Evolutionary conservation across 2,113 vertebrate species (phyloP).

Genomic region (Neolamprologus brichardi): DNA sequence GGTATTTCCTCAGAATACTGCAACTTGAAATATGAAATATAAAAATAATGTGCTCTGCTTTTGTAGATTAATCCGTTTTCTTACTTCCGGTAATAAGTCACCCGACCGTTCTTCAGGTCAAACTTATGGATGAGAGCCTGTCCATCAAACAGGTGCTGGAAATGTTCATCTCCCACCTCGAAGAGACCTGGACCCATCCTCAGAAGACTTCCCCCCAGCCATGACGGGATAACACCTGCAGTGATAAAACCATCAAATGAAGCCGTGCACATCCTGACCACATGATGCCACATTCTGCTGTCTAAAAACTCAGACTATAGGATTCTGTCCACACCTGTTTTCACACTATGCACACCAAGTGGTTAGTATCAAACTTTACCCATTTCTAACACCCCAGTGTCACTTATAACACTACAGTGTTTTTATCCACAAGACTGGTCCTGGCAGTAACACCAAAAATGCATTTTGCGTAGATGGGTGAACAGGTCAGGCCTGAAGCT

Average conservation of each 20-base stretch:
- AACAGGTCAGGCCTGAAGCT: background rate
- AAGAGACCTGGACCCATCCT: constrained; percentile 93
- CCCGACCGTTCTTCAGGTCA: constrained; percentile 87
- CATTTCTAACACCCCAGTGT: background rate
- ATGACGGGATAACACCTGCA: constrained; percentile 83
- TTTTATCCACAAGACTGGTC: background rate
- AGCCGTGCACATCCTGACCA: background rate
- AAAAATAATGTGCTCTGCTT: background rate
- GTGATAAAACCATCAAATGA: background rate
- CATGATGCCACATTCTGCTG: background rate
- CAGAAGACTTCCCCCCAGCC: constrained; percentile 89
- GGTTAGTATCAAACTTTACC: background rate
- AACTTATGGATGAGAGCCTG: constrained; percentile 97
- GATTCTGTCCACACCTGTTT: background rate
- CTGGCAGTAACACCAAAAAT: background rate
- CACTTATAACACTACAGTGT: background rate
- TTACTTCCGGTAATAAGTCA: constrained; percentile 90
- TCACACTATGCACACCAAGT: background rate
- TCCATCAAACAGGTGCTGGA: constrained; percentile 91
- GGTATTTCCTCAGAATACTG: background rate
- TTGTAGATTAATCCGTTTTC: background rate
- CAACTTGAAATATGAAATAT: background rate
- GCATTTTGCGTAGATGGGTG: background rate
- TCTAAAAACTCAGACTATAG: background rate
- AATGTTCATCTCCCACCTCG: constrained; percentile 85